Evolutionary conservation across 2,888 invertebrate genomes (phyloP).

Genomic region (Cephus sareptanus): DNA sequence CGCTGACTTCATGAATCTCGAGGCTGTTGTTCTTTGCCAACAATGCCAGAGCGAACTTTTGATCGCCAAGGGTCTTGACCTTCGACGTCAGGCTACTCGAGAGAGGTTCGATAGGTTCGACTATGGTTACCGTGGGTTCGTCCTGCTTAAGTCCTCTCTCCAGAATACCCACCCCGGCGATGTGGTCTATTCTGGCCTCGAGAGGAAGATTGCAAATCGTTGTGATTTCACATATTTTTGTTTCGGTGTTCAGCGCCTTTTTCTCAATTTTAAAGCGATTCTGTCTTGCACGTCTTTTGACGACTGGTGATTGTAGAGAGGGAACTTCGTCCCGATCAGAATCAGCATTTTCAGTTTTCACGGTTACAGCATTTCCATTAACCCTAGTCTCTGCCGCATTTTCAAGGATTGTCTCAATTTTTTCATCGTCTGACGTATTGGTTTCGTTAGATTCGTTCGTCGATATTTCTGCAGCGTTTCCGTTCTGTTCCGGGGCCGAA

Average conservation of each 20-base stretch:
- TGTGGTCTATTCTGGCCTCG: constrained; percentile 52
- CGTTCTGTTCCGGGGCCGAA: constrained; percentile 17
- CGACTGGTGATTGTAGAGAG: not conserved
- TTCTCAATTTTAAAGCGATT: constrained; percentile 44
- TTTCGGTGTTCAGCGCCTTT: constrained; percentile 33
- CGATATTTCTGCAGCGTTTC: constrained; percentile 1
- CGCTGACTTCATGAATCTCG: constrained; percentile 58
- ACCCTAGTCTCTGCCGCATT: not conserved
- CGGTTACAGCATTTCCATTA: not conserved
- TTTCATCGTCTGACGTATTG: constrained; percentile 30
- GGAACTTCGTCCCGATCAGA: not conserved
- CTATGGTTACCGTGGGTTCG: constrained; percentile 33
- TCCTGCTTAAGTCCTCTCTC: constrained; percentile 32
- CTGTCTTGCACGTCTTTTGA: constrained; percentile 4
- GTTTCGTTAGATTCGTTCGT: constrained; percentile 16
- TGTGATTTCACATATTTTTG: constrained; percentile 51
- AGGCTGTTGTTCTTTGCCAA: constrained; percentile 35
- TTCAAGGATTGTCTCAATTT: constrained; percentile 7
- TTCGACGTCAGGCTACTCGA: constrained; percentile 35
- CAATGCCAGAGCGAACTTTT: constrained; percentile 31
- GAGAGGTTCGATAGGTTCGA: constrained; percentile 46
- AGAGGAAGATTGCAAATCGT: constrained; percentile 49
- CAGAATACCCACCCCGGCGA: constrained; percentile 56
- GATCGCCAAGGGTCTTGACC: constrained; percentile 36
- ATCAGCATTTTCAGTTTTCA: not conserved